A percentile compares a stretch with the other conserved stretches of the same genome.
phyloP scores from a whole-genome alignment of 2,888 invertebrate genomes.

The Habroteleia sp. region DNA sequence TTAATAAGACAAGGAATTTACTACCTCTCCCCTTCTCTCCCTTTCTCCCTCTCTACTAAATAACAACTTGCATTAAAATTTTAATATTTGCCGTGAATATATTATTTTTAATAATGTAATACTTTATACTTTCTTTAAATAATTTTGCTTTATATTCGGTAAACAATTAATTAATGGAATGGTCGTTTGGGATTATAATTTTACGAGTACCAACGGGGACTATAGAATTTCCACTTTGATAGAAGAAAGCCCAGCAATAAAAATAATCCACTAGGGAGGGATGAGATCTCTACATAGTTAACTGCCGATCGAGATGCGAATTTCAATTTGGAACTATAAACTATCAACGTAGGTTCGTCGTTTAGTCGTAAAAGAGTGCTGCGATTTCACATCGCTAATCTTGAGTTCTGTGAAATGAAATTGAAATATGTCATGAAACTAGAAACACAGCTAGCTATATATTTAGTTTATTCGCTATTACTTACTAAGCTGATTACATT shows the following conservation, averaged over 20 bases:
- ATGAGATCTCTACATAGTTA: constrained; percentile 68
- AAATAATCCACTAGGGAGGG: constrained; percentile 46
- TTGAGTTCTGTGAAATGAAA: constrained; percentile 42
- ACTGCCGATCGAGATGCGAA: constrained; percentile 64
- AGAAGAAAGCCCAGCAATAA: constrained; percentile 53
- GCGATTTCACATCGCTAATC: constrained; percentile 55
- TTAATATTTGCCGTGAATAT: too few relatives aligned
- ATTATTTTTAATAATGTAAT: too few relatives aligned
- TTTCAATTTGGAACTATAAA: constrained; percentile 54
- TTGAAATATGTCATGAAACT: constrained; percentile 43
- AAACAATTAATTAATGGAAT: constrained; percentile 56
- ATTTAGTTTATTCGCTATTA: constrained; percentile 42
- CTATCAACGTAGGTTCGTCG: constrained; percentile 39
- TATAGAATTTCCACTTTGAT: constrained; percentile 16
- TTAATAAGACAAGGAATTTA: too few relatives aligned
- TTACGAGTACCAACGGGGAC: constrained; percentile 47
- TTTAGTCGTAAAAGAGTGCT: constrained; percentile 46
- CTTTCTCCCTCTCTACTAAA: too few relatives aligned
- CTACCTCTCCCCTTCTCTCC: too few relatives aligned
- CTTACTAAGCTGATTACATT: too few relatives aligned
- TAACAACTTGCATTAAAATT: too few relatives aligned
- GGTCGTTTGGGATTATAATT: constrained; percentile 59
- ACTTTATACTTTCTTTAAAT: too few relatives aligned
- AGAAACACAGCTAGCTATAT: constrained; percentile 39
- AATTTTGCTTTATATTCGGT: constrained; percentile 1